Conservation (phyloP, 2,113 vertebrate genomes). For the Pelecanus crispus region DNA sequence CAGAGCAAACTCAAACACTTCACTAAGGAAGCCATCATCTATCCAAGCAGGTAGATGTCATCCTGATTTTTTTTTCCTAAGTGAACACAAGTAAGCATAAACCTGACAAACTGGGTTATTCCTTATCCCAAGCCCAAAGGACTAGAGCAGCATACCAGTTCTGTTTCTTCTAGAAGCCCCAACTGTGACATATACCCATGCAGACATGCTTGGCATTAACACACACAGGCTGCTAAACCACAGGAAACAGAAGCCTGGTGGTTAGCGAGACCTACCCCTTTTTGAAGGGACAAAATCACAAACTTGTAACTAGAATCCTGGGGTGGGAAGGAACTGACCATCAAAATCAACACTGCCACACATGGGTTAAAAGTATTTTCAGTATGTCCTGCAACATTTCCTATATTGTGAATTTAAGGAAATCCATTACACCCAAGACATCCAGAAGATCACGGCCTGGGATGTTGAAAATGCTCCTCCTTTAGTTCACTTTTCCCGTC, state of each 20-base stretch:
- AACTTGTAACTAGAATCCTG: neutral
- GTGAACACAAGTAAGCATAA: neutral
- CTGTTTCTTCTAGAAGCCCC: neutral
- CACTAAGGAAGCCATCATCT: neutral
- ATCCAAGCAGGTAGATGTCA: neutral
- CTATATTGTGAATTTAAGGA: neutral
- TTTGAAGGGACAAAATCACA: neutral
- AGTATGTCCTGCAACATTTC: neutral
- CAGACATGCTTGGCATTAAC: neutral
- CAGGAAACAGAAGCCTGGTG: neutral
- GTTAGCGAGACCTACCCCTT: neutral
- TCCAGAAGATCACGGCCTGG: neutral
- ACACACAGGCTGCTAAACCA: neutral
- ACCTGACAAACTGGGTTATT: neutral
- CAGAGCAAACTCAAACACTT: neutral
- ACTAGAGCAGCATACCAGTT: neutral
- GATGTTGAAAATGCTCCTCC: neutral
- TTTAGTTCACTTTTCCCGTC: neutral
- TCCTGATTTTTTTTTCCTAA: neutral
- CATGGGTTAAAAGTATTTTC: neutral
- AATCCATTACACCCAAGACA: neutral
- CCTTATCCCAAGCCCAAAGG: neutral
- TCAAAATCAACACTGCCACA: neutral
- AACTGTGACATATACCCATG: neutral
- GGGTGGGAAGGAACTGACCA: neutral